Percentiles rank a stretch among this genome's conserved stretches.
Conservation (phyloP, 1,140 invertebrate species). For the Drosophila kikkawai region DNA sequence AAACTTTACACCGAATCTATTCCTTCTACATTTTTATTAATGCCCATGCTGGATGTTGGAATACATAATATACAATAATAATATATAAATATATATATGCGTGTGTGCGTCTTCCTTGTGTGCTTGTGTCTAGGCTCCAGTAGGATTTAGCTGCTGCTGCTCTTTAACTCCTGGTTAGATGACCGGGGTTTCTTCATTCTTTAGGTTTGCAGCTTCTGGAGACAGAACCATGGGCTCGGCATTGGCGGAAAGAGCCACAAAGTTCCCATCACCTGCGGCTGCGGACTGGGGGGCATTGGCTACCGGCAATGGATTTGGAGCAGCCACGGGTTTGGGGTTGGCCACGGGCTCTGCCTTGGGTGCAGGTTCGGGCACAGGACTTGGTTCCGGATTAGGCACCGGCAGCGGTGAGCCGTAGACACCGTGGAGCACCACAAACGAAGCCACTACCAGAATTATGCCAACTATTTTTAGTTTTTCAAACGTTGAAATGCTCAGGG, state of each 20-base stretch:
- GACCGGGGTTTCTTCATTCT: not conserved
- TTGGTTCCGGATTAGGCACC: slow-evolving; percentile 1
- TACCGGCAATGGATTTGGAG: not conserved
- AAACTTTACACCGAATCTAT: not conserved
- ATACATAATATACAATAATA: slow-evolving; percentile 23
- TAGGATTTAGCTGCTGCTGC: slow-evolving; percentile 6
- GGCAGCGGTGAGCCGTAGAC: slow-evolving; percentile 36
- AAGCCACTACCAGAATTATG: slow-evolving; percentile 52
- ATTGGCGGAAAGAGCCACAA: slow-evolving; percentile 29
- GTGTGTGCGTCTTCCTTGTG: slow-evolving; percentile 33
- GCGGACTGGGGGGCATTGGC: not conserved
- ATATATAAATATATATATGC: slow-evolving; percentile 13
- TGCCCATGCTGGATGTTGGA: slow-evolving; percentile 44
- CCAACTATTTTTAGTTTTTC: slow-evolving; percentile 57
- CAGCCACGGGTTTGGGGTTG: not conserved
- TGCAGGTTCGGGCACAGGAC: slow-evolving; percentile 13
- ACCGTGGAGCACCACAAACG: slow-evolving; percentile 54
- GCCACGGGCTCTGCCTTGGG: slow-evolving; percentile 22
- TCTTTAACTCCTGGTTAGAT: not conserved
- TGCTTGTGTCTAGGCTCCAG: slow-evolving; percentile 7
- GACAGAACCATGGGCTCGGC: slow-evolving; percentile 7
- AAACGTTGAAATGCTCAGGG: slow-evolving; percentile 8
- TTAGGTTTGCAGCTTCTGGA: not conserved
- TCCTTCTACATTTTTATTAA: slow-evolving; percentile 51
- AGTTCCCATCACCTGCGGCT: slow-evolving; percentile 9